A percentile compares a stretch with the other conserved stretches of the same genome.
Evolutionary conservation across 30 jellyfish, hydroid and myxozoan genomes (phyloP).

Genomic region (Haliclystus octoradiatus): DNA sequence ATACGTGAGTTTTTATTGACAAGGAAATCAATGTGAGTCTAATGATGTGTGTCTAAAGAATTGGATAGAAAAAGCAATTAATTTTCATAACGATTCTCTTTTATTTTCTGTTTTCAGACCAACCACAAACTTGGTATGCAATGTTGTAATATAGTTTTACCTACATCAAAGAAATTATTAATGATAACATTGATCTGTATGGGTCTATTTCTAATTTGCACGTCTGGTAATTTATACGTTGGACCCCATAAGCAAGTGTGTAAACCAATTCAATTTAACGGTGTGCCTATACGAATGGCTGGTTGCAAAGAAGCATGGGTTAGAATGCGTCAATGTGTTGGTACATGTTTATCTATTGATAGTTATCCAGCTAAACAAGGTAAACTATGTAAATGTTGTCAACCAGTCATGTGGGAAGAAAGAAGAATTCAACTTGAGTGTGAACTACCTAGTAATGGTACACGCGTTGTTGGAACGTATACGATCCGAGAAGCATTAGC

Average conservation of each 20-base stretch:
- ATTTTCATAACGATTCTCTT: too few species aligned
- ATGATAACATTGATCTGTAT: too few species aligned
- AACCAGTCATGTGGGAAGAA: slow-evolving; percentile 41
- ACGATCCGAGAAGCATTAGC: slow-evolving; percentile 38
- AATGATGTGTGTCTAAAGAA: too few species aligned
- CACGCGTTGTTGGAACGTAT: slow-evolving; percentile 16
- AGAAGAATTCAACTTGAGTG: slow-evolving; percentile 18
- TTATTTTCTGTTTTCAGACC: too few species aligned
- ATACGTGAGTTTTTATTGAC: too few species aligned
- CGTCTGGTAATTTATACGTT: not conserved
- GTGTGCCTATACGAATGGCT: slow-evolving; percentile 5
- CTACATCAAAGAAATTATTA: too few species aligned
- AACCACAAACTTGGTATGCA: too few species aligned
- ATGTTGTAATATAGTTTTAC: too few species aligned
- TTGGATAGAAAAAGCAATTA: too few species aligned
- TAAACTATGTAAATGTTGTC: slow-evolving; percentile 40
- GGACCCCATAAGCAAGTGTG: slow-evolving; percentile 38
- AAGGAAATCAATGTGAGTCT: too few species aligned
- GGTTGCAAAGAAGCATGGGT: slow-evolving; percentile 16
- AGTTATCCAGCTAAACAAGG: slow-evolving; percentile 34
- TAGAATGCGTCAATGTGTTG: slow-evolving; percentile 34
- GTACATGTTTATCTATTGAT: slow-evolving; percentile 60
- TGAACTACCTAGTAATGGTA: not conserved
- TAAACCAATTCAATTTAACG: slow-evolving; percentile 17
- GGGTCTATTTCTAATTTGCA: too few species aligned